Evolutionary conservation across 2,797 vertebrate genomes (phyloP), one percentile per base, ranked within the genome.

Genomic region (Enteromius paludinosus): DNA sequence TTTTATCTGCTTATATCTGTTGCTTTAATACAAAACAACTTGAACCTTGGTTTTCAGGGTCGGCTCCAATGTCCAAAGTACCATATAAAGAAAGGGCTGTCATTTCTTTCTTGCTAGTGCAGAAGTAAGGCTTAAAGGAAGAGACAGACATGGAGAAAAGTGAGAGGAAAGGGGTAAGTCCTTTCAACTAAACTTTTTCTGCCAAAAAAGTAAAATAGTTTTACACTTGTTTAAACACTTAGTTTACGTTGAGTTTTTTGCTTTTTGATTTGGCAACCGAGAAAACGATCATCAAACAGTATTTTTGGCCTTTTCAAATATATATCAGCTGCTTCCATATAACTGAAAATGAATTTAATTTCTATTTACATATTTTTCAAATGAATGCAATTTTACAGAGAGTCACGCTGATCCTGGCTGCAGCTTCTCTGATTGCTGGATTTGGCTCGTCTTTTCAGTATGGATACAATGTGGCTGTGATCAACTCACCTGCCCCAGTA

Each of bases 391-490:
- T 78, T 43, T 56, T 18, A 18, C 93, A 99, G 97, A 95, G 83
- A 85, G 85, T 98, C 76, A 97, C 97, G 0, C 0, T 83, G 0
- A 59, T 92, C 18, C 94, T 98, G 3, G 92, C 82, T 0, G 47
- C 96, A 84, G 94, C 94, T 0, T 92, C 96, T 0, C 91, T 98
- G 80, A 81, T 97, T 20, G 94, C 97, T 6, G 90, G 95, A 0
- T 97, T 99, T 49, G 97, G 97, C n/a, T 98, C 97, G 0, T 98
- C 97, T 18, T 98, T 99, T 94, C 97, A 99, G 91, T 98, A 98
- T 0, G 97, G 97, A 11, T 99, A 98, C 89, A 99, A 98, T 0
- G 96, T 98, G 75, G 94, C 97, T 2, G 95, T 91, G 0, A 84
- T 99, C 87, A 98, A 98, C 90, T 96, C 97, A 54, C 97, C 97